phyloP scores from a whole-genome alignment of 2,888 invertebrate species.

The Cryptus viduatorius region DNA sequence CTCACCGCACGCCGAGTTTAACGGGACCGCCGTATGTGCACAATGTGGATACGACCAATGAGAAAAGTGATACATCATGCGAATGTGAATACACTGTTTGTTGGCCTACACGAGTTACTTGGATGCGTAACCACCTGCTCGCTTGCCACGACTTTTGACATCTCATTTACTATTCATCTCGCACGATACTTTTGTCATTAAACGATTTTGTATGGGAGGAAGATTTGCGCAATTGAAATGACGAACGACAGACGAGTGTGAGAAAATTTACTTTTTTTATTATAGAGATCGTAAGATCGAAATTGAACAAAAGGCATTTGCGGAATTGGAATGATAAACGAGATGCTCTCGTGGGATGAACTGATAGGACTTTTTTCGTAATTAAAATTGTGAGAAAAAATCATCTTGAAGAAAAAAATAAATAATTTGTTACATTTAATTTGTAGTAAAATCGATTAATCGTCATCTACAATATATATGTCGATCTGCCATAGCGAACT shows the following conservation, averaged over 20 bases:
- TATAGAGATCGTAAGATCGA: not conserved
- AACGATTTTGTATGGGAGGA: constrained; percentile 52
- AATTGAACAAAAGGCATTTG: too few relatives aligned
- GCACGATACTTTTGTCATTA: constrained; percentile 46
- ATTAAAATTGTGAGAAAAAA: not conserved
- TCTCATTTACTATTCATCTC: constrained; percentile 66
- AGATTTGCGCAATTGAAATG: constrained; percentile 3
- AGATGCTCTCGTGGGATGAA: too few relatives aligned
- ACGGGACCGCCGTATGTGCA: constrained; percentile 71
- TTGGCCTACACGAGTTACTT: constrained; percentile 54
- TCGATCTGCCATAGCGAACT: too few relatives aligned
- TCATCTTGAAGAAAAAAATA: too few relatives aligned
- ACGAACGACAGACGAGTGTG: not conserved
- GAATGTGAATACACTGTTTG: constrained; percentile 69
- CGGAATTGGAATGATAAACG: too few relatives aligned
- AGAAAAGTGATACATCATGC: constrained; percentile 83
- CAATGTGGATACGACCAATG: constrained; percentile 75
- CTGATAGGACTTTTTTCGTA: too few relatives aligned
- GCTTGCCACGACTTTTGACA: constrained; percentile 57
- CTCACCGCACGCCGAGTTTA: constrained; percentile 72
- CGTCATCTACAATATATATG: too few relatives aligned
- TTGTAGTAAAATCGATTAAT: too few relatives aligned
- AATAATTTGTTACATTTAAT: too few relatives aligned
- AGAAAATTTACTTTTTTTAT: not conserved
- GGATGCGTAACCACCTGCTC: constrained; percentile 78